Base-by-base conservation (phyloP, 2,888 invertebrate genomes). In the Lepidocyrtinus sp. region DNA sequence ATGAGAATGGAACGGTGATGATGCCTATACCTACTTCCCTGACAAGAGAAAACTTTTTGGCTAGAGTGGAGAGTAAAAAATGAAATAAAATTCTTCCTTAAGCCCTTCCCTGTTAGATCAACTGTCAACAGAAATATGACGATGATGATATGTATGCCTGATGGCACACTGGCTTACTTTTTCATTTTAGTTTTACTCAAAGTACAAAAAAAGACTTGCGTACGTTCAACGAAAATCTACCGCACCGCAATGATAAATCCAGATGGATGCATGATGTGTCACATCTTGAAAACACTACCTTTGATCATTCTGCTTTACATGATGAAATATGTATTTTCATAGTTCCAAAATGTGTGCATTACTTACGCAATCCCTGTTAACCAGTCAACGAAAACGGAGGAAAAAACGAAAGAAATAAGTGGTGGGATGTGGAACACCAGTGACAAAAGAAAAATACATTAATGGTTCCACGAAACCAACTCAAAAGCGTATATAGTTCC, bases 151-250 rank as follows among this genome's bases (percentile, higher is more conserved):
- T 5, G 36, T 24, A 7, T 24, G n/a, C 55, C 5, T n/a, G 12
- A 69, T 75, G 75, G 55, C 75, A 75, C 69, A 62, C 26, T 75
- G 75, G 68, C 75, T 75, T 62, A 75, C 50, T 61, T 75, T 67
- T 65, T 15, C 36, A 7, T 12, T 5, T 36, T 36, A 7, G n/a
- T 12, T 36, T 36, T 12, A 36, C 36, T 36, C 5, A 12, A 36
- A 36, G 36, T 5, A 36, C 5, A 36, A 36, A 12, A 7, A 36
- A 36, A 36, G 12, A 12, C 36, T 36, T 36, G 36, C 36, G 36
- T 36, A 36, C 36, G 36, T 36, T 5, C 36, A n/a, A n/a, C 36
- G 5, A 36, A 36, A 36, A 36, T 36, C 36, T 12, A 36, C 36
- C 12, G 36, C 36, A 7, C 36, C 36, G 12, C 36, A 12, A 36